Base-by-base conservation (phyloP, 2,888 invertebrate genomes). In the Julus scandinavius region DNA sequence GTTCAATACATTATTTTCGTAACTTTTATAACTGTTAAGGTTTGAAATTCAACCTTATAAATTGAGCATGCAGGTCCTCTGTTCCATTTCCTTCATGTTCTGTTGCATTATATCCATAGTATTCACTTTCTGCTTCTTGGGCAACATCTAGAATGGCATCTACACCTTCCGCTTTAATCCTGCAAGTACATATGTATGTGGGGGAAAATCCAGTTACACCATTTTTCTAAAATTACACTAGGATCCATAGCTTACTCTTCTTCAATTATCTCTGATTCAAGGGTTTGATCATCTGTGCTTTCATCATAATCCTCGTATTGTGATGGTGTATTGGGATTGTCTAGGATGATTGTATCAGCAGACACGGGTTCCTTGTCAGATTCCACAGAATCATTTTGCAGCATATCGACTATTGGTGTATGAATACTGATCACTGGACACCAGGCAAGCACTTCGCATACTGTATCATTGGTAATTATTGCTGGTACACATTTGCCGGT, bases 381-480 rank as follows among this genome's bases (percentile, higher is more conserved):
- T 20, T 72, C 29, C 9, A 2, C 72, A 29, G 72, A 72, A 72
- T 1, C 9, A 29, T 72, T 72, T 7, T 29, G 2, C 9, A 29
- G 72, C 72, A 72, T 11, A 11, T 72, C 29, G 1, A 72, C 29
- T 1, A n/a, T 29, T 9, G 29, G 29, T 11, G 72, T 72, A 2
- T 29, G 72, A n/a, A 20, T 72, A n/a, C 72, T 72, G 9, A 72
- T 72, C 29, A 72, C 72, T 29, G 72, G 72, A 72, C 72, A 72
- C 72, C 72, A 72, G 72, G 72, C 72, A 72, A 29, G 0, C 20
- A 72, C 72, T 11, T 72, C 72, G 11, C 72, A 72, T 20, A 72
- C 72, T 6, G 72, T 72, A n/a, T 72, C 9, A n/a, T 72, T 72
- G n/a, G 72, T 29, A 29, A 72, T 72, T 72, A 72, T 72, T 20